These are phyloP conservation scores for Stictocephala bisonia DNA, from an alignment of 2,888 invertebrate species.

Conservation along the genomic window DNA sequence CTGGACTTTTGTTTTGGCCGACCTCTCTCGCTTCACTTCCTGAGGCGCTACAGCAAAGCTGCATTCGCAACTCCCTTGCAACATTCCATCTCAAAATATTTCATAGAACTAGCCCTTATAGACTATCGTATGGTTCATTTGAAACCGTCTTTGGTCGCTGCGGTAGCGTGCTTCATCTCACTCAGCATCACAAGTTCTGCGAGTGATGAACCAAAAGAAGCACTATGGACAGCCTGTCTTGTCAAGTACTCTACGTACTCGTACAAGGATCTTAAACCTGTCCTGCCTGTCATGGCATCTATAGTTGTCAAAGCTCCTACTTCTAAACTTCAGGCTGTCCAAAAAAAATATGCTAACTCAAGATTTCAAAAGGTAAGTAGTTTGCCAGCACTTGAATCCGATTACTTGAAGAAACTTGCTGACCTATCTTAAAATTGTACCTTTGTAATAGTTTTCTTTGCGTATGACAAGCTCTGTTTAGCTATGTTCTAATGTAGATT, in stretches of 20 bases:
- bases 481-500: too few relatives aligned
- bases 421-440: too few relatives aligned
- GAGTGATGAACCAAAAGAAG: too few relatives aligned
- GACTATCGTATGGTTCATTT: conserved; percentile 84
- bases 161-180: conserved; percentile 82
- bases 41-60: conserved; percentile 79
- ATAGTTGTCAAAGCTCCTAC: conserved; percentile 76
- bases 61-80: conserved; percentile 69
- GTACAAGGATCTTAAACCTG: conserved; percentile 74
- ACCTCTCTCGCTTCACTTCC: conserved; percentile 89
- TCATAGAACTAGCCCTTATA: conserved; percentile 85
- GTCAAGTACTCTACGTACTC: conserved; percentile 81
- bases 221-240: conserved; percentile 80
- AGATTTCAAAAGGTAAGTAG: conserved; percentile 74
- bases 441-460: too few relatives aligned
- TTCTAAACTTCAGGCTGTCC: conserved; percentile 77
- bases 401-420: conserved; percentile 34
- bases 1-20: conserved; percentile 86
- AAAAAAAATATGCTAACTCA: conserved; percentile 72
- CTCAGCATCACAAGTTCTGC: conserved; percentile 68
- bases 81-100: conserved; percentile 89
- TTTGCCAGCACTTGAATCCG: conserved; percentile 71
- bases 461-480: too few relatives aligned
- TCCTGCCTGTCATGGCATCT: conserved; percentile 76
- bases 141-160: conserved; percentile 86